Evolutionary conservation across 2,113 vertebrate genomes (phyloP), one percentile per base, ranked within the genome.

Genomic region (Spheniscus mendiculus): DNA sequence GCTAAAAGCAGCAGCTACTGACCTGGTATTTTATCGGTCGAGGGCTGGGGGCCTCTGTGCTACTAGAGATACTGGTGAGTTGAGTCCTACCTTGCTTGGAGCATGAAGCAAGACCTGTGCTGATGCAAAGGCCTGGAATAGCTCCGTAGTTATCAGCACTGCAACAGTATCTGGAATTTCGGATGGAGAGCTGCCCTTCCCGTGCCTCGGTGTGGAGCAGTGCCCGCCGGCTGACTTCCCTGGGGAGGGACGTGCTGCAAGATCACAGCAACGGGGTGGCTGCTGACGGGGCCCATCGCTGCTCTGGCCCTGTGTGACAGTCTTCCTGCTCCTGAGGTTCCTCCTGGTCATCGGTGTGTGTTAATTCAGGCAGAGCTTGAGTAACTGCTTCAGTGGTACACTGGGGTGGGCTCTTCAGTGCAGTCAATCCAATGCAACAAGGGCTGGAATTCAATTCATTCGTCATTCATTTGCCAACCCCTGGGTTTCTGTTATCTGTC

Each of bases 221-320:
- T 83, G 66, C 52, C 25, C 0, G 1, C 56, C 4, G 4, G 25
- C 70, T 76, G 44, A 32, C 59, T 59, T 56, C 23, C 26, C 17
- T 0, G 1, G 9, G 19, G 26, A 59, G 70, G 25, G 40, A 4
- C 4, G 15, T 58, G 45, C 21, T 7, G 40, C 0, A 2, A 15
- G 74, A 50, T 40, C 11, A 5, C 21, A 27, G 63, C 72, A 59
- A 14, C 1, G 8, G 30, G 34, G 17, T 56, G 34, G 34, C 65
- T 74, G 69, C 88, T 74, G 70, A 5, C 13, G 14, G n/a, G 25
- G 38, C 12, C 44, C 30, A 0, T 42, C 0, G 0, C 63, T 82
- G 91, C 78, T 70, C 26, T 0, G 1, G n/a, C 30, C 26, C 18
- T 29, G 34, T 0, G 3, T 42, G 49, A 56, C 22, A 10, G 50